Percentiles rank a stretch among this genome's conserved stretches.
phyloP scores from a whole-genome alignment of 2,797 vertebrate genomes.

The Threskiornis aethiopicus region DNA sequence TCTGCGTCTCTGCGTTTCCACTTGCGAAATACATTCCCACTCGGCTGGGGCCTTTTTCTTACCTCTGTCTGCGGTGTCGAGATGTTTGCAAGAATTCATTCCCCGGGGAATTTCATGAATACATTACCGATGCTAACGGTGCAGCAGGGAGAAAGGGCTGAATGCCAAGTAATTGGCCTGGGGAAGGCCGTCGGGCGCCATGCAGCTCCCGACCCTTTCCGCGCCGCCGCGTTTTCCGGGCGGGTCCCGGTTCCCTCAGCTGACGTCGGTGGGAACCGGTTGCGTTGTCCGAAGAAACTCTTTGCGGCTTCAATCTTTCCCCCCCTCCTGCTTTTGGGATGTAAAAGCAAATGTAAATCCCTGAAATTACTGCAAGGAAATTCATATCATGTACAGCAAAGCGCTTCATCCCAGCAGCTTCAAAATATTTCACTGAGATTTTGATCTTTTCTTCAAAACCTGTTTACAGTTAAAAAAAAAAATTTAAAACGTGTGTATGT shows the following conservation, averaged over 20 bases:
- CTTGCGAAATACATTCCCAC: accelerated
- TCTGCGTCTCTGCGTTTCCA: neutral
- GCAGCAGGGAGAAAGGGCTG: neutral
- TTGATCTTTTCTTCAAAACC: constrained; percentile 64
- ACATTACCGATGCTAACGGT: accelerated
- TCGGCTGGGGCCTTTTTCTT: neutral
- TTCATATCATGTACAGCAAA: neutral
- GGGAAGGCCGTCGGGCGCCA: neutral
- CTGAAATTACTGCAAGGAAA: constrained; percentile 1
- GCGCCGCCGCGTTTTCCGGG: accelerated
- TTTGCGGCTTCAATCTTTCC: accelerated
- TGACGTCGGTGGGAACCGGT: accelerated
- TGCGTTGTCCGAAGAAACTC: neutral
- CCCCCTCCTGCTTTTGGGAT: neutral
- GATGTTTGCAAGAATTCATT: neutral
- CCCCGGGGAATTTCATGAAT: accelerated
- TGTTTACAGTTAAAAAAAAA: constrained; percentile 16
- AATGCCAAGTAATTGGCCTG: accelerated
- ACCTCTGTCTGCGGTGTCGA: accelerated
- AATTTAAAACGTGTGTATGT: neutral
- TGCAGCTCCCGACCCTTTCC: neutral
- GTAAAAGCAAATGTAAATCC: constrained; percentile 6
- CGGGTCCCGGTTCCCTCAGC: accelerated
- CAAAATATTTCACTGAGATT: constrained; percentile 44
- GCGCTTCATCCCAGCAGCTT: constrained; percentile 19